phyloP scores from a whole-genome alignment of 2,888 invertebrate genomes.

The Isotomurus palustris region DNA sequence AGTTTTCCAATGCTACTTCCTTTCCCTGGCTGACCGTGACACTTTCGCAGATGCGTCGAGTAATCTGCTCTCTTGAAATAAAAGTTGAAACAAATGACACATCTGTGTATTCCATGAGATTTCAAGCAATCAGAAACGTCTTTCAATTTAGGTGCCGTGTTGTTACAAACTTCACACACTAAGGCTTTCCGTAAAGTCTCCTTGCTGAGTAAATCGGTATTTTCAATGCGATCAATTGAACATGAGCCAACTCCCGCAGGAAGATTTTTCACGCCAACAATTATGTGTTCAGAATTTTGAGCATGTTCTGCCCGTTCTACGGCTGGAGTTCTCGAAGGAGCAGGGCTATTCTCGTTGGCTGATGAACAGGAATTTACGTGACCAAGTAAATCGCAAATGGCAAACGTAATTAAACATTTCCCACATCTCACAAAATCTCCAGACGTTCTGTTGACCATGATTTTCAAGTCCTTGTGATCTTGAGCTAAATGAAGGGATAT shows the following conservation, averaged over 20 bases:
- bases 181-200: constrained; percentile 25
- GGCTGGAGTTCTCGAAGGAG: constrained; percentile 1
- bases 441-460: constrained; percentile 32
- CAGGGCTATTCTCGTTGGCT: constrained; percentile 14
- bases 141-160: constrained; percentile 27
- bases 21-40: constrained; percentile 18
- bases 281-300: neutral
- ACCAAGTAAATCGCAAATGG: constrained; percentile 37
- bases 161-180: constrained; percentile 38
- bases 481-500: constrained; percentile 35
- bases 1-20: constrained; percentile 15
- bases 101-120: constrained; percentile 40
- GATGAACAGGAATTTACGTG: constrained; percentile 35
- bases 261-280: constrained; percentile 4
- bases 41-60: constrained; percentile 33
- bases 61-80: constrained; percentile 33
- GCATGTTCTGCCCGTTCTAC: neutral
- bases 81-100: constrained; percentile 44
- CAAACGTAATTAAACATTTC: constrained; percentile 41
- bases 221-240: constrained; percentile 40
- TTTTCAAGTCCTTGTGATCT: constrained; percentile 39
- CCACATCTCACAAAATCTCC: constrained; percentile 36
- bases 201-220: constrained; percentile 23
- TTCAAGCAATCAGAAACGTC: constrained; percentile 34
- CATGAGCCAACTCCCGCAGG: constrained; percentile 42